Base-by-base conservation (phyloP, 2,113 vertebrate species). In the Corvus moneduloides region DNA sequence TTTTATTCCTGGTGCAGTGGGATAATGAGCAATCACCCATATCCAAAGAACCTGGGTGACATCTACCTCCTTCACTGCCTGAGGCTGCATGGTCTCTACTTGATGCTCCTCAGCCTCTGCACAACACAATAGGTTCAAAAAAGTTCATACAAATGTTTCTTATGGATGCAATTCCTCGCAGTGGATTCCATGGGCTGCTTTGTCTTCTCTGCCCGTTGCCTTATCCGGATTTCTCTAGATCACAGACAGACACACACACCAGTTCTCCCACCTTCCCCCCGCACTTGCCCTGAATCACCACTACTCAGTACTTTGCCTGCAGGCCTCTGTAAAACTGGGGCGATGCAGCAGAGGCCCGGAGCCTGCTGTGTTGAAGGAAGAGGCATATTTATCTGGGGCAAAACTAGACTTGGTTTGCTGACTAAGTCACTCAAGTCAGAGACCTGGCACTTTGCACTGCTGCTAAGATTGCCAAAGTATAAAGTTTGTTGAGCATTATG, bases 311-410 rank as follows among this genome's bases (percentile, higher is more conserved):
- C 75, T 94, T 91, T 94, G 62, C 74, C 91, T 87, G 37, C 58
- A 81, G 76, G 87, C 66, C 63, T 23, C 49, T 72, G 43, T 72
- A 55, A 96, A 97, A 69, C 59, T 84, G 68, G 77, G 59, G 41
- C 2, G 0, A 72, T 1, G 35, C 84, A 80, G 32, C 35, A 41
- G 78, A 58, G 41, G 15, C 46, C 55, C 0, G 0, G 54, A 68
- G 52, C 66, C 46, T 62, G 46, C 54, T 69, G 41, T 75, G 51
- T 55, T 69, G 75, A 48, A 41, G 18, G 23, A 41, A 89, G 80
- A 73, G 58, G 58, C 1, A 0, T 73, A 19, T 88, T 67, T 73
- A 79, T 73, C 78, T 64, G 69, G 71, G 39, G 14, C 69, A 94
- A 81, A 89, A 89, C 46, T 21, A 76, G 72, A 6, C 64, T 87